Conservation (phyloP, 1,140 invertebrate species). For the Lasioglossum baleicum region DNA sequence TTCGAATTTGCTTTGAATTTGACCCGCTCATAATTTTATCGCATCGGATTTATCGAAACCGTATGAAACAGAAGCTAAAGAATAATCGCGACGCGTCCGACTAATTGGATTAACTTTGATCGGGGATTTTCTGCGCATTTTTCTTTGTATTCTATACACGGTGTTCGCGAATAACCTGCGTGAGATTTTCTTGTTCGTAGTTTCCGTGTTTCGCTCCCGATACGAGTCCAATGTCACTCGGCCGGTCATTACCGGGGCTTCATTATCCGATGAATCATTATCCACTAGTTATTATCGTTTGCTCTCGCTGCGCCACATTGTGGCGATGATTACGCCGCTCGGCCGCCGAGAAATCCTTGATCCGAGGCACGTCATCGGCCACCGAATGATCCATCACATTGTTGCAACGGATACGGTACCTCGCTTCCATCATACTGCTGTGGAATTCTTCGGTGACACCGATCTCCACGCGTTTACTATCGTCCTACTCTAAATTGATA, state of each 20-base stretch:
- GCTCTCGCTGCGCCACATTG: background rate
- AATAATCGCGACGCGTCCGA: no score
- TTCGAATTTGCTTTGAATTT: background rate
- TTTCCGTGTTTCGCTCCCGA: background rate
- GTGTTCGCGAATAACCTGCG: background rate
- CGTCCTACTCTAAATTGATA: no score
- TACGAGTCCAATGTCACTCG: background rate
- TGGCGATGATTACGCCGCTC: background rate
- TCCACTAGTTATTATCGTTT: slow-evolving; percentile 10
- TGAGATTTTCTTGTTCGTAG: background rate
- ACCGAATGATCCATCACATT: background rate
- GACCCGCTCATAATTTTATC: background rate
- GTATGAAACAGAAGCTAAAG: no score
- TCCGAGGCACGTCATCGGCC: background rate
- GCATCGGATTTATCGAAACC: no score
- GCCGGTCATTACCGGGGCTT: background rate
- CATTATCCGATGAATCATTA: slow-evolving; percentile 16
- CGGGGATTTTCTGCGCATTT: background rate
- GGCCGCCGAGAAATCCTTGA: background rate
- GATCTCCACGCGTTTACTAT: no score
- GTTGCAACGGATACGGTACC: no score
- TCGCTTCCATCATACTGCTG: no score
- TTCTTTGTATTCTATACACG: background rate
- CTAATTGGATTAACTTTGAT: no score
- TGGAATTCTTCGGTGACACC: no score